Evolutionary conservation across 2,797 vertebrate species (phyloP).

Genomic region (Halcyon smyrnensis): DNA sequence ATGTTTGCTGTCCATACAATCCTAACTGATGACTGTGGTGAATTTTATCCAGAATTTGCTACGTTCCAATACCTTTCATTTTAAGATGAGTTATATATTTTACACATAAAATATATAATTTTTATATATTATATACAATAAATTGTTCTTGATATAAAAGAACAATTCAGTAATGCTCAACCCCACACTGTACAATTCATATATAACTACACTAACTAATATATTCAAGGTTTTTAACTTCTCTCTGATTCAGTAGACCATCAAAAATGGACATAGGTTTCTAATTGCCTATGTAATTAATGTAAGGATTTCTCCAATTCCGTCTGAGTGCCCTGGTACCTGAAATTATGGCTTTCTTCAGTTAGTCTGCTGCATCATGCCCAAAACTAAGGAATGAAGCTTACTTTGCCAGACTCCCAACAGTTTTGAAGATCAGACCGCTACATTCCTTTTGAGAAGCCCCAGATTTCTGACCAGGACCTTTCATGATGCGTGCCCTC

Average conservation of each 20-base stretch:
- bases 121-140: background rate
- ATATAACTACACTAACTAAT: background rate
- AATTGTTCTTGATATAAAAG: background rate
- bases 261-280: background rate
- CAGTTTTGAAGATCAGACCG: background rate
- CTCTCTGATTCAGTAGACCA: background rate
- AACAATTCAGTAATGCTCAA: background rate
- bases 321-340: background rate
- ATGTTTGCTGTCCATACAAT: background rate
- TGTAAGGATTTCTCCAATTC: background rate
- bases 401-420: background rate
- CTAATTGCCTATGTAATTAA: background rate
- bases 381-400: background rate
- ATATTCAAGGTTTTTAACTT: conserved; percentile 19
- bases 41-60: background rate
- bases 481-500: rapidly evolving
- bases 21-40: background rate
- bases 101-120: background rate
- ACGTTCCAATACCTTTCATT: background rate
- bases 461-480: background rate
- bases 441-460: background rate
- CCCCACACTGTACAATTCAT: background rate
- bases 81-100: background rate
- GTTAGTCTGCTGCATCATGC: background rate
- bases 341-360: background rate